Evolutionary conservation across 2,888 invertebrate genomes (phyloP).

Genomic region (Physocephala rufipes): DNA sequence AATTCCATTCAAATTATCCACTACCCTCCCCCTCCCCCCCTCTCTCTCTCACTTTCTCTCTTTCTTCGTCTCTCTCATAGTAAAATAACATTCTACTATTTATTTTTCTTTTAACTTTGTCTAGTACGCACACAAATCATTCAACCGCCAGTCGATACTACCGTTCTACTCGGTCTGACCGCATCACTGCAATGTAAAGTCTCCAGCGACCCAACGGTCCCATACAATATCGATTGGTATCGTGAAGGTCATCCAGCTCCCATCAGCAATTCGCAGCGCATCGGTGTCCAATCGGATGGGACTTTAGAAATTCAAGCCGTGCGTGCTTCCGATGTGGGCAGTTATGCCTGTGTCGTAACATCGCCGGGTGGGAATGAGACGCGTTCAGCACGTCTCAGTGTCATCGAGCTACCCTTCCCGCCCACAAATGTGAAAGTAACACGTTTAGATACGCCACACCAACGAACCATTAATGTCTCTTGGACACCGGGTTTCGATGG

Average conservation of each 20-base stretch:
- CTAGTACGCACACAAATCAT: conserved; percentile 92
- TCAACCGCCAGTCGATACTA: conserved; percentile 91
- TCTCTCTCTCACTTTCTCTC: neutral
- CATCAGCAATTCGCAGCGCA: conserved; percentile 74
- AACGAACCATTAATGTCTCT: conserved; percentile 85
- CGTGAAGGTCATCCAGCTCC: conserved; percentile 79
- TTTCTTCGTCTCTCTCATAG: conserved; percentile 14
- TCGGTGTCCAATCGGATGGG: conserved; percentile 81
- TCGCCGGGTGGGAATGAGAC: conserved; percentile 95
- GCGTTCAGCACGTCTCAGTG: conserved; percentile 81
- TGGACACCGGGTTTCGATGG: conserved; percentile 98
- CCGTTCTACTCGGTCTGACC: conserved; percentile 90
- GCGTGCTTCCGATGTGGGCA: conserved; percentile 91
- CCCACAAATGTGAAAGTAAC: conserved; percentile 87
- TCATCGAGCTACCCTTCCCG: conserved; percentile 95
- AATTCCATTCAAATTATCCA: too few species aligned
- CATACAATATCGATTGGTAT: conserved; percentile 88
- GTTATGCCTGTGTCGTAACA: conserved; percentile 87
- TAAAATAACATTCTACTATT: conserved; percentile 47
- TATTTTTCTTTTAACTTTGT: conserved; percentile 18
- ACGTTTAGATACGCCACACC: conserved; percentile 73
- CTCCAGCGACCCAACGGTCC: conserved; percentile 87
- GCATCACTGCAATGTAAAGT: conserved; percentile 95
- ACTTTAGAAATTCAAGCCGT: conserved; percentile 89
- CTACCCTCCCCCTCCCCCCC: neutral